Evolutionary conservation across 2,797 vertebrate species (phyloP).

Genomic region (Schizopygopsis malacanthus): DNA sequence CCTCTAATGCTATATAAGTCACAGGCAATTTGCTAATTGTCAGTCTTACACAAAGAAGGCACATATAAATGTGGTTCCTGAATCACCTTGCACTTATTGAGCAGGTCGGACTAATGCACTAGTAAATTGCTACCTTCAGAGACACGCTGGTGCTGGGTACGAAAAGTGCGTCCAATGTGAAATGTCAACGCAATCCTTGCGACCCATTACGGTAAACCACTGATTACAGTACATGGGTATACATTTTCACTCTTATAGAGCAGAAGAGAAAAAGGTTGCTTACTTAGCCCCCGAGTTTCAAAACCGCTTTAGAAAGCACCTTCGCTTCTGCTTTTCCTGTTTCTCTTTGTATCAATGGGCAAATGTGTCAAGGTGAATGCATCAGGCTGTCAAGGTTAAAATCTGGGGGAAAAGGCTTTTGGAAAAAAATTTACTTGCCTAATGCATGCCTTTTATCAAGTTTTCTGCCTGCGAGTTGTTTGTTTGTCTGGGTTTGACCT

Average conservation of each 20-base stretch:
- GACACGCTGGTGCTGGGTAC: neutral
- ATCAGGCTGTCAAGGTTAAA: constrained; percentile 49
- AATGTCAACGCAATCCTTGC: constrained; percentile 40
- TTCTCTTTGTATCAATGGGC: constrained; percentile 6
- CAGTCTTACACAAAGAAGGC: constrained; percentile 17
- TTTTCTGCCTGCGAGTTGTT: neutral
- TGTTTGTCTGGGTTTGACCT: constrained; percentile 33
- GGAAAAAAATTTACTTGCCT: constrained; percentile 7
- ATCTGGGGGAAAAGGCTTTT: neutral
- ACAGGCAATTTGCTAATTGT: constrained; percentile 56
- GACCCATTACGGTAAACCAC: constrained; percentile 45
- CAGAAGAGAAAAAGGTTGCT: constrained; percentile 28
- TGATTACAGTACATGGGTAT: constrained; percentile 41
- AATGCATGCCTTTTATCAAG: constrained; percentile 43
- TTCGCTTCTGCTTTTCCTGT: neutral
- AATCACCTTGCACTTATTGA: constrained; percentile 51
- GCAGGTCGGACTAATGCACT: constrained; percentile 41
- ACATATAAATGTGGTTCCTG: constrained; percentile 54
- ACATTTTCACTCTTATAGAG: constrained; percentile 19
- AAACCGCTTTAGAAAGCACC: constrained; percentile 34
- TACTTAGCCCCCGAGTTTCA: constrained; percentile 22
- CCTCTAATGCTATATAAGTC: constrained; percentile 10
- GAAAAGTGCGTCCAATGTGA: constrained; percentile 34
- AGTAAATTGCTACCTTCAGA: constrained; percentile 53
- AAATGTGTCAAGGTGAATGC: constrained; percentile 38